Evolutionary conservation across 2,888 invertebrate species (phyloP).

Genomic region (Cephalotes varians): DNA sequence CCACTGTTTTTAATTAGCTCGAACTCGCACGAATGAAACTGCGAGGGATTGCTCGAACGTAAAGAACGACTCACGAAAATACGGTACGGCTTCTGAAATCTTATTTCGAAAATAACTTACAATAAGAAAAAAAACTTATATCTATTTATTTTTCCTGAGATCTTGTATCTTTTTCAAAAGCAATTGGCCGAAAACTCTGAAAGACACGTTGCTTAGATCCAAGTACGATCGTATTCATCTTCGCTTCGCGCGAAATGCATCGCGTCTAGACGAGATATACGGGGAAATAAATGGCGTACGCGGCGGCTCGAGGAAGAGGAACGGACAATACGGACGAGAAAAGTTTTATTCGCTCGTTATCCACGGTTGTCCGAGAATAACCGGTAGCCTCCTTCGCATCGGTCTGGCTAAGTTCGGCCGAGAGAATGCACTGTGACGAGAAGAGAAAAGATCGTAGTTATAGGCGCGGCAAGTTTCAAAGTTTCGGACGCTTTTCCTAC

Average conservation of each 20-base stretch:
- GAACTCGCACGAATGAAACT: constrained; percentile 21
- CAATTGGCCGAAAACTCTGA: not conserved
- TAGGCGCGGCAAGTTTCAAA: constrained; percentile 62
- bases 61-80: not conserved
- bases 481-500: constrained; percentile 60
- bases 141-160: not conserved
- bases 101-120: not conserved
- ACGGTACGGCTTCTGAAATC: not conserved
- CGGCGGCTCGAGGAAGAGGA: not conserved
- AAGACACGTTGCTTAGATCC: not conserved
- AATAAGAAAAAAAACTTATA: not conserved
- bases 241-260: constrained; percentile 27
- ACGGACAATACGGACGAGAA: constrained; percentile 45
- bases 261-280: constrained; percentile 38
- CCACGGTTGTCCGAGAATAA: constrained; percentile 69
- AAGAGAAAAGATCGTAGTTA: constrained; percentile 67
- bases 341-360: constrained; percentile 73
- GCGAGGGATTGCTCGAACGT: constrained; percentile 19
- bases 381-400: constrained; percentile 56
- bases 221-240: constrained; percentile 26
- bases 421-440: constrained; percentile 42
- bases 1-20: constrained; percentile 56
- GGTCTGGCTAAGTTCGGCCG: constrained; percentile 36
- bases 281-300: constrained; percentile 37
- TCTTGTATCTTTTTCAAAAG: not conserved